Evolutionary conservation across 2,113 vertebrate species (phyloP), one percentile per base, ranked within the genome.

Genomic region (Gymnorhina tibicen): DNA sequence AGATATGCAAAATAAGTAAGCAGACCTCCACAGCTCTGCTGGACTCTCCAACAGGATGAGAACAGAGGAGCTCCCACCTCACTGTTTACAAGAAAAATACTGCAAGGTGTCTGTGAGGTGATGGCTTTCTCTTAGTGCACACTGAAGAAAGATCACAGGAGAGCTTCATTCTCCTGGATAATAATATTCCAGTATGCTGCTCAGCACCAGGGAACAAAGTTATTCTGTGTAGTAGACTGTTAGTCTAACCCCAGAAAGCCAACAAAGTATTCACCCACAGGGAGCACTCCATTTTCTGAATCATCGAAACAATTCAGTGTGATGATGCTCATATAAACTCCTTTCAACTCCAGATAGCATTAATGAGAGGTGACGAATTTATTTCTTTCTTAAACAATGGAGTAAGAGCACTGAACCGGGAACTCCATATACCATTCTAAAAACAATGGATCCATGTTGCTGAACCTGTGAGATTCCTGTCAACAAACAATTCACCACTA

Each of bases 241-340:
- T 63, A 63, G 49, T 77, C 35, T 68, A 73, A 89, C 30, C 52
- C 35, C 79, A 55, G 82, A 95, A 89, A 89, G 89, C 41, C 63
- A 85, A 79, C 53, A 16, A 87, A 90, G 37, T 55, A 41, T 42
- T 90, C 78, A 87, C 87, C 72, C 66, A 86, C 33, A 85, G 84
- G 46, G 72, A 94, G 62, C 63, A 76, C 72, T 89, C 64, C 1
- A 5, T 89, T 81, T 95, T 92, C 93, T 91, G 88, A 96, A 83
- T 93, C 92, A 95, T 82, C 2, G 0, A 69, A 91, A 86, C 81
- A 92, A 82, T 69, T 55, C 81, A 67, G 53, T 37, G 77, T 69
- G 81, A 53, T 76, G 86, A 91, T 88, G 82, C 66, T 95, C 95
- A 56, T 17, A 74, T 76, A 93, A 97, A 96, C 85, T 91, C 70